Percentiles rank a stretch among this genome's conserved stretches.
These are phyloP conservation scores for Melanchra persicariae DNA, from an alignment of 2,888 invertebrate genomes.

Conservation along the genomic window DNA sequence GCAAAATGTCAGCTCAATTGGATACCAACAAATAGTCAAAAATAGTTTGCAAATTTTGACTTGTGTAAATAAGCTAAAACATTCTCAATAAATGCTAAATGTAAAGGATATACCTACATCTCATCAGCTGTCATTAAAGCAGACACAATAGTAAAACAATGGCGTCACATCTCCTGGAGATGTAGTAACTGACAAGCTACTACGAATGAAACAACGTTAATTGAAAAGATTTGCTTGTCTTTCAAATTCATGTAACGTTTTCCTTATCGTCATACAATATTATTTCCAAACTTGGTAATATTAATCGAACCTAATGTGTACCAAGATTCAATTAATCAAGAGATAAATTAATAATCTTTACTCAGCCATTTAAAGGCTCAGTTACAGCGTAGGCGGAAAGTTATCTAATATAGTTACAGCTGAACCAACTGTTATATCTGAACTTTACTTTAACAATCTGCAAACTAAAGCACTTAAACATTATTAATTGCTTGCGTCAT, in stretches of 20 bases:
- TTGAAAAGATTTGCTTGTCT: background rate
- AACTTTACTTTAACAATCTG: constrained; percentile 48
- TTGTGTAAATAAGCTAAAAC: too few species aligned
- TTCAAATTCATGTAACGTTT: background rate
- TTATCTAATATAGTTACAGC: constrained; percentile 37
- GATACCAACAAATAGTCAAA: too few species aligned
- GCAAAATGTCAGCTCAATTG: too few species aligned
- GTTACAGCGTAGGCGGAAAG: constrained; percentile 22
- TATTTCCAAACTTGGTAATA: background rate
- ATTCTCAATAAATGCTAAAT: too few species aligned
- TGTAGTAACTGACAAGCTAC: too few species aligned
- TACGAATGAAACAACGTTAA: too few species aligned
- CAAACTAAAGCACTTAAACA: constrained; percentile 53
- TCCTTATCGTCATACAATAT: background rate
- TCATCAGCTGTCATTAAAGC: too few species aligned
- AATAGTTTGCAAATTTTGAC: too few species aligned
- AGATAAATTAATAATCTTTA: constrained; percentile 1
- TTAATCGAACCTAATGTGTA: background rate
- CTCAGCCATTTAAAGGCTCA: background rate
- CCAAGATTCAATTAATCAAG: background rate
- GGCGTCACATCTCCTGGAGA: too few species aligned
- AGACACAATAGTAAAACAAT: too few species aligned
- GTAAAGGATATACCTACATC: background rate
- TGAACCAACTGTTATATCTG: constrained; percentile 40
- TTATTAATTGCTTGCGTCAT: constrained; percentile 40